Evolutionary conservation across 2,888 invertebrate genomes (phyloP).

Genomic region (Eupithecia inturbata): DNA sequence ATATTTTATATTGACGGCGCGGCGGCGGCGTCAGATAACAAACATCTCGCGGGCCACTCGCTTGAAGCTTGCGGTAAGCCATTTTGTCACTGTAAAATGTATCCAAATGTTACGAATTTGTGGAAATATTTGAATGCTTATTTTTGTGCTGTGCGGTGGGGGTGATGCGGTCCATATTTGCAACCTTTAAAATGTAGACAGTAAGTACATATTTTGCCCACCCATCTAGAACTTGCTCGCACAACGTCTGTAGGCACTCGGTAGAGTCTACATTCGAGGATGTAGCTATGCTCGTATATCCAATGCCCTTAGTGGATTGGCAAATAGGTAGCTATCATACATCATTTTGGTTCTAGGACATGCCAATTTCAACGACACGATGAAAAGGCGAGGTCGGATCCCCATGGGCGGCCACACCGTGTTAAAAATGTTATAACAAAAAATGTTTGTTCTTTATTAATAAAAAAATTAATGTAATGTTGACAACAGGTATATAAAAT

Average conservation of each 20-base stretch:
- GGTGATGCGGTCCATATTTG: not conserved
- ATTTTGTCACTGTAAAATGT: not conserved
- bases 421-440: slow-evolving; percentile 28
- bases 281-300: not conserved
- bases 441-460: slow-evolving; percentile 13
- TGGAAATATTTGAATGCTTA: too few relatives aligned
- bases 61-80: not conserved
- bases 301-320: slow-evolving; percentile 13
- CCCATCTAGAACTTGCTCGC: not conserved
- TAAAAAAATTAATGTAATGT: not conserved
- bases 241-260: not conserved
- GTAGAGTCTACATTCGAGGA: not conserved
- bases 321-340: slow-evolving; percentile 18
- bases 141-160: too few relatives aligned
- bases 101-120: not conserved
- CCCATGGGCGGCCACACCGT: slow-evolving; percentile 21
- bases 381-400: slow-evolving; percentile 27
- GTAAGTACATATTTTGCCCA: not conserved
- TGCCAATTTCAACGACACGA: slow-evolving; percentile 22
- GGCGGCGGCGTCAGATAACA: too few relatives aligned
- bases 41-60: not conserved
- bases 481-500: not conserved
- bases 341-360: slow-evolving; percentile 27
- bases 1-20: slow-evolving; percentile 4
- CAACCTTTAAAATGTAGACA: not conserved